phyloP scores from a whole-genome alignment of 2,113 vertebrate genomes.

The Ascaphus truei region DNA sequence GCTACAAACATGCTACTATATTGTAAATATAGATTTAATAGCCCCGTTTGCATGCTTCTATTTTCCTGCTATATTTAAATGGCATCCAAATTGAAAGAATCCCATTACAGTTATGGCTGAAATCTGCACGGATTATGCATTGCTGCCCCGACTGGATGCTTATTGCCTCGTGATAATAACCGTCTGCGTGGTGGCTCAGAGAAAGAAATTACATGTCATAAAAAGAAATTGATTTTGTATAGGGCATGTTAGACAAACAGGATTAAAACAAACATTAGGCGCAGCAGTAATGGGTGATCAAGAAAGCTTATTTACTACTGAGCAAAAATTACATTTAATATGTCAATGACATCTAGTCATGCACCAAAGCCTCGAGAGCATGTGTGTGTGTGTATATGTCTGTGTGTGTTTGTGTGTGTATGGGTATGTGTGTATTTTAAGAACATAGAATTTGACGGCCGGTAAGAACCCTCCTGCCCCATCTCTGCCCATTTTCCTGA shows the following conservation, averaged over 20 bases:
- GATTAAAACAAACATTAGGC: neutral
- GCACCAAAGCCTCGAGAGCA: neutral
- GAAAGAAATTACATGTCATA: slow-evolving; percentile 22
- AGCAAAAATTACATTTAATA: neutral
- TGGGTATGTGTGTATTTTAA: too few species aligned
- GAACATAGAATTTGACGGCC: too few species aligned
- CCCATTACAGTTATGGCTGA: neutral
- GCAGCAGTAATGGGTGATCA: neutral
- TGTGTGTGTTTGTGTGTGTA: too few species aligned
- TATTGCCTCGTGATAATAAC: neutral
- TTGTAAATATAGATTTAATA: slow-evolving; percentile 24
- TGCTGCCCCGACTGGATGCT: neutral
- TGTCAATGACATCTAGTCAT: neutral
- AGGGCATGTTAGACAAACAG: slow-evolving; percentile 10
- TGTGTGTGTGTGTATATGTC: too few species aligned
- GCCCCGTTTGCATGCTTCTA: neutral
- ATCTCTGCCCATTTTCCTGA: too few species aligned
- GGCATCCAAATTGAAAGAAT: slow-evolving; percentile 5
- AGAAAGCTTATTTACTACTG: neutral
- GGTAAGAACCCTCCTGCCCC: too few species aligned
- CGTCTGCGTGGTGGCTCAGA: neutral
- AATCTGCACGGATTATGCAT: neutral
- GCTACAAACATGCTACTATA: neutral
- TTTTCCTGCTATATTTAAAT: slow-evolving; percentile 12
- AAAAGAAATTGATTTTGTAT: slow-evolving; percentile 25